phyloP scores from a whole-genome alignment of 2,888 invertebrate genomes.

The Cetonia aurata region DNA sequence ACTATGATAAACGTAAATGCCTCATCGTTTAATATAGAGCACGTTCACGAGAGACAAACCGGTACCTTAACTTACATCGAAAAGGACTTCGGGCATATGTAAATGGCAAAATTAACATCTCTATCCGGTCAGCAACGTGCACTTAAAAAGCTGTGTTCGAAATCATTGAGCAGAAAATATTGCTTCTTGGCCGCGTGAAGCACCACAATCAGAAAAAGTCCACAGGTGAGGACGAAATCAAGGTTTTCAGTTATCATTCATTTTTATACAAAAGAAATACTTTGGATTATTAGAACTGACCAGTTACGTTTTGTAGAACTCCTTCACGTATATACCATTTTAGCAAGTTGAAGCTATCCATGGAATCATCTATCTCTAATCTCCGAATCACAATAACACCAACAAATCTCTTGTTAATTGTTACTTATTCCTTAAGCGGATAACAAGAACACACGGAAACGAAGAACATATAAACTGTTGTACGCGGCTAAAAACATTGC shows the following conservation, averaged over 20 bases:
- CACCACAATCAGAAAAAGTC: too few species aligned
- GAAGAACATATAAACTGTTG: too few species aligned
- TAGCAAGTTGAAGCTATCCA: neutral
- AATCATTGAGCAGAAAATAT: neutral
- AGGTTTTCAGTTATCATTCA: neutral
- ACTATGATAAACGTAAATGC: conserved; percentile 24
- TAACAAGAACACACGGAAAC: too few species aligned
- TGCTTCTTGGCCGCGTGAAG: neutral
- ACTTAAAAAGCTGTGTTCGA: neutral
- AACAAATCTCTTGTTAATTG: too few species aligned
- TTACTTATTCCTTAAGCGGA: too few species aligned
- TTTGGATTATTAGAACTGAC: neutral
- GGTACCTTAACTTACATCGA: conserved; percentile 20
- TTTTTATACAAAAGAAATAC: neutral
- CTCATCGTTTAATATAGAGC: conserved; percentile 21
- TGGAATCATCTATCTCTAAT: too few species aligned
- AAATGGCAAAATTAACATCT: conserved; percentile 32
- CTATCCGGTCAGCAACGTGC: neutral
- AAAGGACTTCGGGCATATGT: conserved; percentile 18
- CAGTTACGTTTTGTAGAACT: too few species aligned
- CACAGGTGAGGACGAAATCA: neutral
- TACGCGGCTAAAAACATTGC: too few species aligned
- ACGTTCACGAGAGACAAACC: conserved; percentile 15
- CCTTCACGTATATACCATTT: neutral
- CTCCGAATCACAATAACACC: too few species aligned